phyloP scores from a whole-genome alignment of 2,888 invertebrate genomes.

The Lithodes maja region DNA sequence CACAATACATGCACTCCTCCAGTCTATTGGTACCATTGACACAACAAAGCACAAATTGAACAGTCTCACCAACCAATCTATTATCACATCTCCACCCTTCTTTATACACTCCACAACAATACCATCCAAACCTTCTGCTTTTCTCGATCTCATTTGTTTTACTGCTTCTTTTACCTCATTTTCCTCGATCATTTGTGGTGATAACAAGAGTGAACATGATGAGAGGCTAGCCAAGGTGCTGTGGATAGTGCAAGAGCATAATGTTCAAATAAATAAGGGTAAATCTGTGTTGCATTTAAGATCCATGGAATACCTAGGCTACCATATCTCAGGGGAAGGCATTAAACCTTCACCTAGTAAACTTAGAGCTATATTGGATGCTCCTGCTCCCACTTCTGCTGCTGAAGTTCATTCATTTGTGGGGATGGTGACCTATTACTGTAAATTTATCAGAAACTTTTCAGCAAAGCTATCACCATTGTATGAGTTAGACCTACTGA shows the following conservation, averaged over 20 bases:
- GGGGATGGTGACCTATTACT: constrained; percentile 15
- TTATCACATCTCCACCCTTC: no score
- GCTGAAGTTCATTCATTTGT: constrained; percentile 15
- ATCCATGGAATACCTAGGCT: constrained; percentile 19
- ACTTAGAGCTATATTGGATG: background rate
- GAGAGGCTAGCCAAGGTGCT: constrained; percentile 3
- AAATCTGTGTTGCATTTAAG: constrained; percentile 2
- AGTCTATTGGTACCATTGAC: no score
- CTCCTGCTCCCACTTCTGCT: constrained; percentile 6
- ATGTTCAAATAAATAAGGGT: constrained; percentile 21
- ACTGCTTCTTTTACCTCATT: no score
- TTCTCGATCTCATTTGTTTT: no score
- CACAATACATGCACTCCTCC: no score
- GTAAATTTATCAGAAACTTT: constrained; percentile 14
- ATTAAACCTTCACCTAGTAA: background rate
- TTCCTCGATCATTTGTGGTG: constrained; percentile 22
- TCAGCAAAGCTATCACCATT: background rate
- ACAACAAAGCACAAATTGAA: no score
- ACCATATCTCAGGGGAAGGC: constrained; percentile 3
- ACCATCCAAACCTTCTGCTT: no score
- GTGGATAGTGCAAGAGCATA: background rate
- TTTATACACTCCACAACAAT: no score
- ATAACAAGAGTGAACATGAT: constrained; percentile 9
- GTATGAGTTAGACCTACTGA: background rate
- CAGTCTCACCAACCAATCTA: no score